Percentiles rank a stretch among this genome's conserved stretches.
phyloP scores from a whole-genome alignment of 2,888 invertebrate species.

The Pterobdella sp. region DNA sequence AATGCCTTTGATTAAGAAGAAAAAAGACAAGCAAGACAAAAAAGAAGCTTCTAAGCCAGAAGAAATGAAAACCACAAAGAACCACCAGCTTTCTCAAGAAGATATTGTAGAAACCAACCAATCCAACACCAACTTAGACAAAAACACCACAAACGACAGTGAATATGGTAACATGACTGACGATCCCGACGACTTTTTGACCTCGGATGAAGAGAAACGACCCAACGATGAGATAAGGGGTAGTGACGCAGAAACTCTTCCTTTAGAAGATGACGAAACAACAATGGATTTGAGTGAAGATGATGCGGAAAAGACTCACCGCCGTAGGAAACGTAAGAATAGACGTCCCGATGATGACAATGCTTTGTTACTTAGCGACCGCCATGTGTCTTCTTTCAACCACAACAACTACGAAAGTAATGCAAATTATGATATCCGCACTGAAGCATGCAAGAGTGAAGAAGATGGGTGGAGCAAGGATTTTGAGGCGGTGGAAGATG shows the following conservation, averaged over 20 bases:
- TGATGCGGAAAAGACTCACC: background rate
- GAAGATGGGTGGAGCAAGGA: slow-evolving; percentile 31
- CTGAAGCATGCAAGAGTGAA: slow-evolving; percentile 12
- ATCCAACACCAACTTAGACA: background rate
- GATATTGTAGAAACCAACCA: background rate
- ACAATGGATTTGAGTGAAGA: background rate
- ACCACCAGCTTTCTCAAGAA: background rate
- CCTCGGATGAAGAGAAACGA: slow-evolving; percentile 17
- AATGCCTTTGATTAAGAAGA: background rate
- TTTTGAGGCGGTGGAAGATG: slow-evolving; percentile 27
- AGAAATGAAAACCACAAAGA: background rate
- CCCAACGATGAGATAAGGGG: background rate
- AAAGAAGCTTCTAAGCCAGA: background rate
- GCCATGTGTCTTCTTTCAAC: background rate
- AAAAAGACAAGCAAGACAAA: background rate
- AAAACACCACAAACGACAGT: background rate
- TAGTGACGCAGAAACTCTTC: slow-evolving; percentile 26
- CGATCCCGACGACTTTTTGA: slow-evolving; percentile 13
- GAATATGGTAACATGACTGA: slow-evolving; percentile 21
- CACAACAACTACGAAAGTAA: background rate
- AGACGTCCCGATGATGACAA: slow-evolving; percentile 3
- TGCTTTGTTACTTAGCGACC: slow-evolving; percentile 14
- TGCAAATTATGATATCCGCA: background rate
- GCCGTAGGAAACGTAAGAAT: background rate
- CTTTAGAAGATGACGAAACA: slow-evolving; percentile 24